Evolutionary conservation across 2,888 invertebrate species (phyloP).

Genomic region (Campoplex nolae): DNA sequence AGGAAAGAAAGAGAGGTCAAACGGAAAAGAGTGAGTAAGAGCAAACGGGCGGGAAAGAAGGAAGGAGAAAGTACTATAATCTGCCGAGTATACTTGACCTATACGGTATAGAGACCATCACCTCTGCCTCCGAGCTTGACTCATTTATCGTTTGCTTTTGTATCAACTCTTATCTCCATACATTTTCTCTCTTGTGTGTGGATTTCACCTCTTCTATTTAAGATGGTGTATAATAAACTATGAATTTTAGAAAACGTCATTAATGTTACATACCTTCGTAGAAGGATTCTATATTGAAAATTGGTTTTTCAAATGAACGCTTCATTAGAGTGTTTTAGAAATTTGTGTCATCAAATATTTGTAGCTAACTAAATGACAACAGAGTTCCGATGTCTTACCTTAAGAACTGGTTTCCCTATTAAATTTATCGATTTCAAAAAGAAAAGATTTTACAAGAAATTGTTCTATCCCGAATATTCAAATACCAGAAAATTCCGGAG

Average conservation of each 20-base stretch:
- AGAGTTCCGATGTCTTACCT: neutral
- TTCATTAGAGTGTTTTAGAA: neutral
- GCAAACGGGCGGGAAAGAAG: conserved; percentile 7
- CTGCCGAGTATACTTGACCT: conserved; percentile 48
- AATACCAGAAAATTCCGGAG: neutral
- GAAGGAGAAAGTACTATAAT: conserved; percentile 15
- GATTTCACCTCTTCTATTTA: neutral
- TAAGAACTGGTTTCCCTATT: neutral
- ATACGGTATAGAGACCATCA: conserved; percentile 3
- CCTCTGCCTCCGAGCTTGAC: conserved; percentile 31
- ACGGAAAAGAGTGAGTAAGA: neutral
- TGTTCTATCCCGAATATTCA: neutral
- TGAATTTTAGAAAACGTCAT: neutral
- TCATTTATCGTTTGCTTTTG: conserved; percentile 41
- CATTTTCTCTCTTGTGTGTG: conserved; percentile 11
- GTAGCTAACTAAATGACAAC: neutral
- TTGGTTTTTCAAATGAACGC: neutral
- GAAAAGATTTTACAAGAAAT: neutral
- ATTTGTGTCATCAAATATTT: neutral
- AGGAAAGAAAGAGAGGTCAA: neutral
- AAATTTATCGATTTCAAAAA: neutral
- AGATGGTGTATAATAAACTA: neutral
- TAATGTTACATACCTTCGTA: neutral
- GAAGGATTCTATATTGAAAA: neutral
- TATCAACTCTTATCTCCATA: conserved; percentile 38